phyloP scores from a whole-genome alignment of 2,888 invertebrate genomes.

The Orgyia antiqua region DNA sequence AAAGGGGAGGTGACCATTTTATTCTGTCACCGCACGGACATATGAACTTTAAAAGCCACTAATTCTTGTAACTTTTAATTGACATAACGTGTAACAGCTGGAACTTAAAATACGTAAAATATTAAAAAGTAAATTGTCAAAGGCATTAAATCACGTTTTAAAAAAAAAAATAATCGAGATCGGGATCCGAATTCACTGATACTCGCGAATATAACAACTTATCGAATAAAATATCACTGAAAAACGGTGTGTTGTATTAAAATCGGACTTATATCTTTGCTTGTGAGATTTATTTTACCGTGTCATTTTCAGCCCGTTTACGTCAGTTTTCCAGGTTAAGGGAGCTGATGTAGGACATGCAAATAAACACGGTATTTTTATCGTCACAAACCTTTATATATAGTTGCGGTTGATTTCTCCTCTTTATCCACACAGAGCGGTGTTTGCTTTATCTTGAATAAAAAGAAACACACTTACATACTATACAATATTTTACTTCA shows the following conservation, averaged over 20 bases:
- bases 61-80: constrained; percentile 43
- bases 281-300: constrained; percentile 42
- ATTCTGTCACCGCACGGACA: too few relatives aligned
- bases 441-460: constrained; percentile 74
- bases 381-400: constrained; percentile 76
- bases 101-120: constrained; percentile 21
- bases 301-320: constrained; percentile 31
- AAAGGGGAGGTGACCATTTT: too few relatives aligned
- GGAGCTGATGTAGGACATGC: constrained; percentile 73
- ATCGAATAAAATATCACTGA: constrained; percentile 36
- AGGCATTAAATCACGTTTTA: constrained; percentile 56
- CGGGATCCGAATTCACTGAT: constrained; percentile 71
- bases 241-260: constrained; percentile 32
- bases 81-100: constrained; percentile 40
- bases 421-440: constrained; percentile 71
- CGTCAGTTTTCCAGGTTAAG: constrained; percentile 46
- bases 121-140: too few relatives aligned
- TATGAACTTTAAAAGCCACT: too few relatives aligned
- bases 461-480: constrained; percentile 58
- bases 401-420: constrained; percentile 77
- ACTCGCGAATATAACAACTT: constrained; percentile 59
- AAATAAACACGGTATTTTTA: constrained; percentile 78
- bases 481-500: constrained; percentile 46
- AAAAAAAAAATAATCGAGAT: constrained; percentile 55
- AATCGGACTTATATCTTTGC: constrained; percentile 43